A percentile compares a stretch with the other conserved stretches of the same genome.
Evolutionary conservation across 2,797 vertebrate species (phyloP).

Genomic region (Manis pentadactyla): DNA sequence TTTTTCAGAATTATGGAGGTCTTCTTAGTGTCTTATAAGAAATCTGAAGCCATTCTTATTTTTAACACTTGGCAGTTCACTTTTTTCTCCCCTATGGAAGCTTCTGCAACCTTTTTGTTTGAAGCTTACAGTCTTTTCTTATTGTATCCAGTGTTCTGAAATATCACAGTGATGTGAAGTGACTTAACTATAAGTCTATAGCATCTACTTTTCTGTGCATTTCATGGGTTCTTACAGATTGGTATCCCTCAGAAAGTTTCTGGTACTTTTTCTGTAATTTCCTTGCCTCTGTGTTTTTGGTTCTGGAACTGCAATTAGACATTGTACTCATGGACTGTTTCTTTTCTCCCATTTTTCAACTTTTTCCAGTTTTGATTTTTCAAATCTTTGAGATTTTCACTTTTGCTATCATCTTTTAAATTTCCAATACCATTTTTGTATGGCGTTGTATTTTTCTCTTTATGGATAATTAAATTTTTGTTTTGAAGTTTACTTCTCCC

Average conservation of each 20-base stretch:
- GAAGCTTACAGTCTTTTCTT: neutral
- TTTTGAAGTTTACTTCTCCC: neutral
- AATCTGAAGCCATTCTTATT: neutral
- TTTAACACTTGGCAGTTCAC: neutral
- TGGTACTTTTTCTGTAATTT: neutral
- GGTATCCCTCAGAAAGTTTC: neutral
- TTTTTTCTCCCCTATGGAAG: neutral
- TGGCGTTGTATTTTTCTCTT: neutral
- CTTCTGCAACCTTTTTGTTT: neutral
- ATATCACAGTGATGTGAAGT: neutral
- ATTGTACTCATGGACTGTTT: neutral
- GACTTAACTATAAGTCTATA: neutral
- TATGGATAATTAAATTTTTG: neutral
- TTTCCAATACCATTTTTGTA: neutral
- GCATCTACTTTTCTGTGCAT: neutral
- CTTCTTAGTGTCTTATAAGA: neutral
- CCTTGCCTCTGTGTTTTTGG: neutral
- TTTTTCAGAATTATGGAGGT: neutral
- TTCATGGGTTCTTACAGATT: neutral
- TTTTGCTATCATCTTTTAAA: neutral
- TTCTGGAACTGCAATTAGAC: neutral
- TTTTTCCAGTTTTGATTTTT: neutral
- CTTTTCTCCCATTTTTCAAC: slow-evolving; percentile 3
- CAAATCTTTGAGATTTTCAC: neutral
- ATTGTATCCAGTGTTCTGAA: slow-evolving; percentile 6